Evolutionary conservation across 2,113 vertebrate species (phyloP).

Genomic region (Ondatra zibethicus): DNA sequence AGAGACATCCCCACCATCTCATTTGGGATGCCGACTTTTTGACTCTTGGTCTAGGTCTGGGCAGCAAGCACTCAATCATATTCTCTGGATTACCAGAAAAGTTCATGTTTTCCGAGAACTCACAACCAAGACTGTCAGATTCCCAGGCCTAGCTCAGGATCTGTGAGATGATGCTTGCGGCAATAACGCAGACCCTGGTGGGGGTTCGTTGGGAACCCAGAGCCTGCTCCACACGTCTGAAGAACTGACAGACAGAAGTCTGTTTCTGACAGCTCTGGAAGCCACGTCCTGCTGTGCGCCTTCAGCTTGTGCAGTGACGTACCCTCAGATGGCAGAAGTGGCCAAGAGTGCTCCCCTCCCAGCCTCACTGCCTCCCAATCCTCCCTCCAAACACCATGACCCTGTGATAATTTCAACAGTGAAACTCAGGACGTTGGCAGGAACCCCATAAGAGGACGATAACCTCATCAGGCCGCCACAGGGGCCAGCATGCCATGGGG

Average conservation of each 20-base stretch:
- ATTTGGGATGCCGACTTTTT: background rate
- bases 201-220: rapidly evolving
- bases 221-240: background rate
- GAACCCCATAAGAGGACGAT: background rate
- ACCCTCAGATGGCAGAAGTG: background rate
- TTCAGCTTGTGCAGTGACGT: background rate
- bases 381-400: background rate
- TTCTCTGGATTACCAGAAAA: background rate
- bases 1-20: no score
- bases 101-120: background rate
- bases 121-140: background rate
- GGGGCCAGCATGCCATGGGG: background rate
- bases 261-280: background rate
- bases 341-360: no score
- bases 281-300: background rate
- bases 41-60: background rate
- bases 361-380: no score
- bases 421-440: background rate
- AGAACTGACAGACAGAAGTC: background rate
- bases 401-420: background rate
- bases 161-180: background rate
- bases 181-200: background rate
- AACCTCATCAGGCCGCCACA: background rate
- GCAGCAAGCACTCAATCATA: background rate
- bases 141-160: background rate